A percentile compares a stretch with the other conserved stretches of the same genome.
These are phyloP conservation scores for Zootoca vivipara DNA, from an alignment of 2,113 vertebrate genomes.

Conservation along the genomic window DNA sequence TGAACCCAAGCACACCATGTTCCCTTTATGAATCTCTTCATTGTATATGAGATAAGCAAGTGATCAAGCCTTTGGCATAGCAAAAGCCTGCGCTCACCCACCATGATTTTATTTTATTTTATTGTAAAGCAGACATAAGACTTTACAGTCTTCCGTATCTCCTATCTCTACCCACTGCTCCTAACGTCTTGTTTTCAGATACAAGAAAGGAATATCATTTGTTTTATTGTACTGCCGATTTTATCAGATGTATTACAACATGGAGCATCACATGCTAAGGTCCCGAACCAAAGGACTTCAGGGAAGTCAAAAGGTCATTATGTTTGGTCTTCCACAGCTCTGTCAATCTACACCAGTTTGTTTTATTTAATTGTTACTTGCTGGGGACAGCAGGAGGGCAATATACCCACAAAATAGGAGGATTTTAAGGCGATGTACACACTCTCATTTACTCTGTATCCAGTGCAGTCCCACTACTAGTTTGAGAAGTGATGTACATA, in stretches of 20 bases:
- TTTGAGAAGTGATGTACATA: no score
- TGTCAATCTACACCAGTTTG: background rate
- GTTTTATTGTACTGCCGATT: background rate
- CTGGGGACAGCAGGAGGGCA: background rate
- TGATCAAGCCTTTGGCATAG: slow-evolving; percentile 35
- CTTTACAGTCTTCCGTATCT: background rate
- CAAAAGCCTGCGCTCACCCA: background rate
- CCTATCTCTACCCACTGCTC: no score
- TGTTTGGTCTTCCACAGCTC: background rate
- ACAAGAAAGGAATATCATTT: background rate
- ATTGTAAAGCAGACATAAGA: background rate
- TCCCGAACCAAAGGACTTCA: background rate
- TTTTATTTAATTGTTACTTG: no score
- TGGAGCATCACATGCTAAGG: background rate
- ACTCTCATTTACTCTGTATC: no score
- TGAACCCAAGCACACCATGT: slow-evolving; percentile 42
- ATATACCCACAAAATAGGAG: background rate
- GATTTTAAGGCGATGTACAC: background rate
- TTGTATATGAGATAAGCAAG: slow-evolving; percentile 55
- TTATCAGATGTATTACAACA: background rate
- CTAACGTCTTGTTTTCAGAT: background rate
- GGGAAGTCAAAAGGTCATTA: background rate
- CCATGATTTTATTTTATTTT: background rate
- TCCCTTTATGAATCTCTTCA: slow-evolving; percentile 62
- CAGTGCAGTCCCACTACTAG: no score